A percentile compares a stretch with the other conserved stretches of the same genome.
Conservation (phyloP, 2,113 vertebrate genomes). For the Elaphurus davidianus region DNA sequence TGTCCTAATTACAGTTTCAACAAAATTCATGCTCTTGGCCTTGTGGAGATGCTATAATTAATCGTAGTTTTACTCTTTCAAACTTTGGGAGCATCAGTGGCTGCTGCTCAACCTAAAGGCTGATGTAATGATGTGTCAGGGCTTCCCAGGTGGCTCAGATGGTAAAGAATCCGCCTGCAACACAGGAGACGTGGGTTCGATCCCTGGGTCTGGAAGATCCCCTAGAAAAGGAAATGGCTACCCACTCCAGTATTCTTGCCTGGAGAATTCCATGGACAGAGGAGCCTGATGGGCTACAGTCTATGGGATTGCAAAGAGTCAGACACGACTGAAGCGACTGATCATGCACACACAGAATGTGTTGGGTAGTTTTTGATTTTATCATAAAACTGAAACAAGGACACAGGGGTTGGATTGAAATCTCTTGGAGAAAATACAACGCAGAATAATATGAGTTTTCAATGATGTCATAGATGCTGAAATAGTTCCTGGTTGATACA, state of each 20-base stretch:
- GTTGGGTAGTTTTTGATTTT: neutral
- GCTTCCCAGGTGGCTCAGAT: rapidly evolving
- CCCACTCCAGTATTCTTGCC: neutral
- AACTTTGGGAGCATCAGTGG: neutral
- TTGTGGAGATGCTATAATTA: neutral
- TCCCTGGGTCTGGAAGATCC: neutral
- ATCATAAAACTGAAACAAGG: neutral
- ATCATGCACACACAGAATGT: neutral
- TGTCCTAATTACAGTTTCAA: neutral
- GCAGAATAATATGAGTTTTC: neutral
- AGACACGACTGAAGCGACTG: neutral
- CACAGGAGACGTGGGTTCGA: neutral
- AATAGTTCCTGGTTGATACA: constrained; percentile 2
- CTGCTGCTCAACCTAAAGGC: neutral
- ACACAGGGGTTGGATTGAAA: neutral
- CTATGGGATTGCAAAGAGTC: neutral
- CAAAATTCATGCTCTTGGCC: neutral
- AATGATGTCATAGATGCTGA: constrained; percentile 19
- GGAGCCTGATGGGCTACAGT: neutral
- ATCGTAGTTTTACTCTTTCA: neutral
- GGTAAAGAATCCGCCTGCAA: neutral
- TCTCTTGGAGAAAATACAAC: constrained; percentile 9
- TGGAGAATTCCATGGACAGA: neutral
- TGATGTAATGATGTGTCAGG: neutral
- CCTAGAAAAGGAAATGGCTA: neutral